Conservation (phyloP, 2,113 vertebrate species). For the Cynocephalus volans region DNA sequence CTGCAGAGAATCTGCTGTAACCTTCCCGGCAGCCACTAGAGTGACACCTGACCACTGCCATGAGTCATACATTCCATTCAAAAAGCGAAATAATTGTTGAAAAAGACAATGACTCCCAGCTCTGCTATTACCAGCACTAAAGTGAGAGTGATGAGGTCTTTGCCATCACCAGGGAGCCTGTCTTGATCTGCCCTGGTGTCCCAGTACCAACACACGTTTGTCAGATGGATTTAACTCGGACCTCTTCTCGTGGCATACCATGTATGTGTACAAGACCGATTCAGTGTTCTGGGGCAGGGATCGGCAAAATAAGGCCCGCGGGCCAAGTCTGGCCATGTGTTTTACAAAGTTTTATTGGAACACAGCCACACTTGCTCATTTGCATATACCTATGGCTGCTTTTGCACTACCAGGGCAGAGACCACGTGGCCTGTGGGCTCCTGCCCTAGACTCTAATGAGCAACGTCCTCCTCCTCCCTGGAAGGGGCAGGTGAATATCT, state of each 20-base stretch:
- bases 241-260: too few relatives aligned
- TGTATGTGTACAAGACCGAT: too few relatives aligned
- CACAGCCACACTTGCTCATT: too few relatives aligned
- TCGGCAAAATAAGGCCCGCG: too few relatives aligned
- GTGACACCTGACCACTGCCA: fast-evolving
- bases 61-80: fast-evolving
- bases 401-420: background rate
- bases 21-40: background rate
- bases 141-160: fast-evolving
- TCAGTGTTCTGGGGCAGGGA: background rate
- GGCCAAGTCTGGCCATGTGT: too few relatives aligned
- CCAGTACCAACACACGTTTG: background rate
- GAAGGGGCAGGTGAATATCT: too few relatives aligned
- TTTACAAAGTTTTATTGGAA: too few relatives aligned
- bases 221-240: too few relatives aligned
- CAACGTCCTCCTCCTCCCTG: background rate
- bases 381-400: background rate
- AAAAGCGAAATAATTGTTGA: background rate
- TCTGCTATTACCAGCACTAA: too few relatives aligned
- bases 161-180: too few relatives aligned
- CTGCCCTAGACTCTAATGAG: background rate
- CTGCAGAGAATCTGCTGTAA: background rate
- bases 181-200: background rate
- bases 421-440: too few relatives aligned
- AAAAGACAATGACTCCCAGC: fast-evolving